Conservation (phyloP, 2,888 invertebrate genomes). For the Trichogramma dendrolimi region DNA sequence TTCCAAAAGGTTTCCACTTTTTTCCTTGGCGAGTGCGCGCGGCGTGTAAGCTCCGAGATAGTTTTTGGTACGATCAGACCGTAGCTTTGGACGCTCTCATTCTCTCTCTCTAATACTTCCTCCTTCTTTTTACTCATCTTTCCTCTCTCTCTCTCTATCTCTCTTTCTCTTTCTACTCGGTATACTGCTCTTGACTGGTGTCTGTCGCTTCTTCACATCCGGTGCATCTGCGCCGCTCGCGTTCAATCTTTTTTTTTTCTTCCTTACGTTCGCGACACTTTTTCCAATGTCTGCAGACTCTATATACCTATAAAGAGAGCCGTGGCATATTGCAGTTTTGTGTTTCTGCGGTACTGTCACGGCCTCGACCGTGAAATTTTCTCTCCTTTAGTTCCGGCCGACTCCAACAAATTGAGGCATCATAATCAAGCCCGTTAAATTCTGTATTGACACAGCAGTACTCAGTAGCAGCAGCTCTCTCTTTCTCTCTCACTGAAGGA, state of each 20-base stretch:
- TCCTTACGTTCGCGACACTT: not conserved
- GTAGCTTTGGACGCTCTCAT: conserved; percentile 3
- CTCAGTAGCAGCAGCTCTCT: too few species aligned
- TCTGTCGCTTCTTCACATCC: conserved; percentile 39
- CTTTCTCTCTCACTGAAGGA: too few species aligned
- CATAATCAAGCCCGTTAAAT: too few species aligned
- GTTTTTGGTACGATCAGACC: conserved; percentile 31
- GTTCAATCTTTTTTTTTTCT: conserved; percentile 35
- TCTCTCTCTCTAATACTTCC: not conserved
- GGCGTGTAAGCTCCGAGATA: conserved; percentile 31
- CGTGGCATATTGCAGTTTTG: too few species aligned
- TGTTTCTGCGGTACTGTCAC: too few species aligned
- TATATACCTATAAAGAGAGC: too few species aligned
- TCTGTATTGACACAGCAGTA: too few species aligned
- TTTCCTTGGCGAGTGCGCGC: not conserved
- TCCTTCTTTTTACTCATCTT: conserved; percentile 12
- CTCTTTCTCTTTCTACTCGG: conserved; percentile 7
- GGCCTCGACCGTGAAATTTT: too few species aligned
- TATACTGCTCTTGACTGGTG: conserved; percentile 19
- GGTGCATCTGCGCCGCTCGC: conserved; percentile 48
- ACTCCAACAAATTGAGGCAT: too few species aligned
- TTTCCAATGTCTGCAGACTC: too few species aligned
- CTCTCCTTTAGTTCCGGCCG: too few species aligned
- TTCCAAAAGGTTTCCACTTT: conserved; percentile 6
- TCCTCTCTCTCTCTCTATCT: conserved; percentile 9